These are phyloP conservation scores for Dryadula phaetusa DNA, from an alignment of 2,888 invertebrate species.

Conservation along the genomic window DNA sequence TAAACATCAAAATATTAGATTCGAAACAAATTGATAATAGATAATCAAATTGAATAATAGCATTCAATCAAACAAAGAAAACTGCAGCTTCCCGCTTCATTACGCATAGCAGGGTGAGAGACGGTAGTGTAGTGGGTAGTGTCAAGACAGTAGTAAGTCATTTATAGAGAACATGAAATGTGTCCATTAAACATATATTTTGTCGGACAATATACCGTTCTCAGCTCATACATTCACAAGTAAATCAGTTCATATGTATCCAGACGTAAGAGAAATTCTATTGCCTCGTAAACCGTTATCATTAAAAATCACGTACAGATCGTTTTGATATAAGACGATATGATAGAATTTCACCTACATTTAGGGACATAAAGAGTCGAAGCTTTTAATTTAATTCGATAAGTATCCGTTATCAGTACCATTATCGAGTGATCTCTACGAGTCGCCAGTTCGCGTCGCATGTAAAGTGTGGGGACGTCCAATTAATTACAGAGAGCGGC, in stretches of 20 bases:
- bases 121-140: no score
- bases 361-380: not conserved
- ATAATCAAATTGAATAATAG: no score
- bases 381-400: conserved; percentile 14
- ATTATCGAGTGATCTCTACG: conserved; percentile 10
- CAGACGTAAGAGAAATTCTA: not conserved
- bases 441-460: conserved; percentile 2
- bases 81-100: no score
- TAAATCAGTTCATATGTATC: not conserved
- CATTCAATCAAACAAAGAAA: no score
- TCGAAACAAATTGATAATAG: no score
- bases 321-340: not conserved
- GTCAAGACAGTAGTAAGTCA: no score
- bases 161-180: no score
- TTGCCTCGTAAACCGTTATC: not conserved
- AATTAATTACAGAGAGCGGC: conserved; percentile 16
- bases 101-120: no score
- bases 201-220: no score
- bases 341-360: conserved; percentile 6
- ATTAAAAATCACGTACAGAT: not conserved
- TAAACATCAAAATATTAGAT: no score
- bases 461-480: conserved; percentile 9
- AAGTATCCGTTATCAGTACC: conserved; percentile 8
- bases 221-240: not conserved
- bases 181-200: no score